A percentile compares a stretch with the other conserved stretches of the same genome.
Evolutionary conservation across 1,140 invertebrate species (phyloP).

Genomic region (Leptopilina clavipes): DNA sequence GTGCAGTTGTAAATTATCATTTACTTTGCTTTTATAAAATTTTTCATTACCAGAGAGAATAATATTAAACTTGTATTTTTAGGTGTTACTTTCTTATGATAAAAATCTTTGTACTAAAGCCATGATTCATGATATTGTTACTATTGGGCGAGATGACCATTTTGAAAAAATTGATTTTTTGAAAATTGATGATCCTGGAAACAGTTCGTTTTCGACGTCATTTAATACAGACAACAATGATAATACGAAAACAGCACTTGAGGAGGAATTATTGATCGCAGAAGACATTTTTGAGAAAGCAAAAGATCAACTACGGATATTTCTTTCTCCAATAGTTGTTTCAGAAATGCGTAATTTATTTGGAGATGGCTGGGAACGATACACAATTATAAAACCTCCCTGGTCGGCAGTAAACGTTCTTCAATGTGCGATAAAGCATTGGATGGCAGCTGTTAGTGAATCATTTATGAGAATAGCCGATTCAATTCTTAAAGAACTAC

Average conservation of each 20-base stretch:
- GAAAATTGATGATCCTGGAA: constrained; percentile 28
- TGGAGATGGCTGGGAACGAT: constrained; percentile 63
- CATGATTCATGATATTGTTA: constrained; percentile 63
- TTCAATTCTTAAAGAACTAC: constrained; percentile 54
- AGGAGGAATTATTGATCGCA: constrained; percentile 54
- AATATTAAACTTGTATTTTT: constrained; percentile 36
- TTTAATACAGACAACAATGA: background rate
- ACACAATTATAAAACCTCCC: constrained; percentile 67
- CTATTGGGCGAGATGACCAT: constrained; percentile 59
- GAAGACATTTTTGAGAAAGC: constrained; percentile 62
- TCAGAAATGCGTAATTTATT: constrained; percentile 66
- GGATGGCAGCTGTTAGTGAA: constrained; percentile 67
- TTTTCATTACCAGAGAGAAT: background rate
- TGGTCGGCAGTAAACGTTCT: constrained; percentile 63
- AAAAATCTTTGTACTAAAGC: constrained; percentile 72
- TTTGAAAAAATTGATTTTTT: constrained; percentile 65
- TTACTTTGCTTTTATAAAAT: background rate
- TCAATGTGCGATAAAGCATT: constrained; percentile 70
- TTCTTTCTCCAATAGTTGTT: constrained; percentile 64
- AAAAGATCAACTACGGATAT: constrained; percentile 56
- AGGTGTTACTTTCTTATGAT: constrained; percentile 70
- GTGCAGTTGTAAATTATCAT: constrained; percentile 60
- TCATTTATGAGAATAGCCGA: constrained; percentile 59
- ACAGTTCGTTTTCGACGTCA: constrained; percentile 40
- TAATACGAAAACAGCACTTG: background rate